Evolutionary conservation across 2,888 invertebrate species (phyloP).

Genomic region (Himalopsyche anomala): DNA sequence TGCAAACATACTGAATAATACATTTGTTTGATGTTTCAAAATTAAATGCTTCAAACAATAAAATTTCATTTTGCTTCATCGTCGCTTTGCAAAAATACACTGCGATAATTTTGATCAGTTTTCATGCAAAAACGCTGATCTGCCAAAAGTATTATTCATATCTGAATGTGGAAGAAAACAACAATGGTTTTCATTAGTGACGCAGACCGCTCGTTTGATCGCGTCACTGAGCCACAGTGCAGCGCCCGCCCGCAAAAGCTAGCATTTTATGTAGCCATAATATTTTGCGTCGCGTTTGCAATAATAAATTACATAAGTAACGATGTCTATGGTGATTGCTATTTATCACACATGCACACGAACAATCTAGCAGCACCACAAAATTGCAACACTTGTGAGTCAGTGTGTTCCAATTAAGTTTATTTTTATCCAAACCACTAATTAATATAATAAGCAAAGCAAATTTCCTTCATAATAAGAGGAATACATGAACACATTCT

Average conservation of each 20-base stretch:
- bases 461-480: too few species aligned
- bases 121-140: not conserved
- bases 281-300: slow-evolving; percentile 45
- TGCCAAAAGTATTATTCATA: slow-evolving; percentile 19
- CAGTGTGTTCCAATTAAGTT: too few species aligned
- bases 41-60: too few species aligned
- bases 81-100: not conserved
- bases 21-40: too few species aligned
- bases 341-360: slow-evolving; percentile 53
- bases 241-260: slow-evolving; percentile 51
- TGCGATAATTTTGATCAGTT: not conserved
- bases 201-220: slow-evolving; percentile 55
- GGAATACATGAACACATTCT: too few species aligned
- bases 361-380: slow-evolving; percentile 49
- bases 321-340: slow-evolving; percentile 35
- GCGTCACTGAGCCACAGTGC: slow-evolving; percentile 45
- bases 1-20: too few species aligned
- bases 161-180: slow-evolving; percentile 48
- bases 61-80: not conserved
- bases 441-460: too few species aligned
- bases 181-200: slow-evolving; percentile 57
- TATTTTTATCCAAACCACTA: too few species aligned
- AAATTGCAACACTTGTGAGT: slow-evolving; percentile 47
- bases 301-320: slow-evolving; percentile 53
- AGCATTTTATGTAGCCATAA: slow-evolving; percentile 55